Conservation (phyloP, 1,140 invertebrate species). For the Drosophila lacteicornis region DNA sequence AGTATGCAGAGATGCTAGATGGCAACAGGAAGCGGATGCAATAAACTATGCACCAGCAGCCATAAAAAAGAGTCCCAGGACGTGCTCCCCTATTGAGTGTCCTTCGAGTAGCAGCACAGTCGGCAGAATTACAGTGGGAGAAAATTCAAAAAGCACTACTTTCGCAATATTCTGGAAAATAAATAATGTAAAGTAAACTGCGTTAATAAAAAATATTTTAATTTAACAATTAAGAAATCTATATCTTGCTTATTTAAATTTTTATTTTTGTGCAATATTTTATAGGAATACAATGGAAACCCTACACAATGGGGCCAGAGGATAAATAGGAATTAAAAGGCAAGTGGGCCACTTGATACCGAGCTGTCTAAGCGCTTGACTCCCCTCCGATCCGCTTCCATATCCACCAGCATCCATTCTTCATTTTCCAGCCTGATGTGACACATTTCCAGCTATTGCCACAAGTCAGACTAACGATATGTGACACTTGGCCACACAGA, state of each 20-base stretch:
- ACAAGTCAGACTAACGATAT: conserved; percentile 56
- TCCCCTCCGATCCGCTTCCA: neutral
- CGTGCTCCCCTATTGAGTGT: conserved; percentile 40
- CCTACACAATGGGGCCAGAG: too few species aligned
- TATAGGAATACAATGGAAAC: neutral
- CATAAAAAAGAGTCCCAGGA: conserved; percentile 50
- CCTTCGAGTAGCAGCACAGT: conserved; percentile 15
- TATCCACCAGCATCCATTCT: neutral
- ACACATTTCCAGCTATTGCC: conserved; percentile 47
- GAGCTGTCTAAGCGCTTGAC: conserved; percentile 10
- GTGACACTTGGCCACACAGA: conserved; percentile 56
- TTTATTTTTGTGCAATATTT: neutral
- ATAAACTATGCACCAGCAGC: conserved; percentile 72
- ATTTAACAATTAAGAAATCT: too few species aligned
- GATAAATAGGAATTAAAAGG: conserved; percentile 25
- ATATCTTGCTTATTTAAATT: too few species aligned
- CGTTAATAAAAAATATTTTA: too few species aligned
- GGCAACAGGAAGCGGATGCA: conserved; percentile 69
- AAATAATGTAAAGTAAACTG: too few species aligned
- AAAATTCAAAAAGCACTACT: neutral
- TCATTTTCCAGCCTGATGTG: conserved; percentile 21
- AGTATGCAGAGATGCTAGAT: conserved; percentile 62
- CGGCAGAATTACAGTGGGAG: conserved; percentile 1
- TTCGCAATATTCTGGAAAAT: too few species aligned
- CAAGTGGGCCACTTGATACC: conserved; percentile 25